Evolutionary conservation across 2,888 invertebrate species (phyloP), one percentile per base, ranked within the genome.

Genomic region (Coenonympha arcania): DNA sequence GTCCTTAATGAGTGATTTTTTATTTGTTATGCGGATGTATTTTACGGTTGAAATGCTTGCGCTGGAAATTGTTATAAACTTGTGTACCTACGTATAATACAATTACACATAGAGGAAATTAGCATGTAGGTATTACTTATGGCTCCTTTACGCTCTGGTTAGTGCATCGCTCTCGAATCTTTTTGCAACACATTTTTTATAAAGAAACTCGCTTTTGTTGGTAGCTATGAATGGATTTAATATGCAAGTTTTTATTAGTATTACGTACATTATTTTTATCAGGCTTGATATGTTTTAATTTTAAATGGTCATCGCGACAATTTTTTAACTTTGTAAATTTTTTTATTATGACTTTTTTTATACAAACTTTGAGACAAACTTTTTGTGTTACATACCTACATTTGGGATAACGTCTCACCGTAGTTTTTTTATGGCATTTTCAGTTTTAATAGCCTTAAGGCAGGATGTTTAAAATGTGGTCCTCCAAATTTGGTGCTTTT

Each of bases 71-170:
- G 73, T 80, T 74, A 74, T 68, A 74, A 39, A 62, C 69, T 62
- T 69, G 68, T 66, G 65, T 62, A 62, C 62, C 54, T 63, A 62
- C 62, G 55, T 63, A 66, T 59, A 64, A 66, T 73, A 72, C 72
- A 73, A 73, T 76, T 73, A 78, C 69, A 72, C 68, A 69, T 76
- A 77, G 73, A 67, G 69, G 74, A 77, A 76, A 85, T 83, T 83
- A 83, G 82, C 83, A 85, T 85, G 84, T 76, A 73, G 79, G 77
- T 80, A 79, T 77, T 82, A 76, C 72, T 79, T 84, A 80, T 77
- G 72, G 76, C 71, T 77, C 75, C 66, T 79, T 80, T 79, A 63
- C 70, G 86, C 85, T 85, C 86, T 85, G 83, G 73, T 84, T 86
- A 63, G 51, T 60, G 58, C 59, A 69, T 71, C 71, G 77, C 75